phyloP scores from a whole-genome alignment of 2,888 invertebrate species.

The Drosophila tripunctata region DNA sequence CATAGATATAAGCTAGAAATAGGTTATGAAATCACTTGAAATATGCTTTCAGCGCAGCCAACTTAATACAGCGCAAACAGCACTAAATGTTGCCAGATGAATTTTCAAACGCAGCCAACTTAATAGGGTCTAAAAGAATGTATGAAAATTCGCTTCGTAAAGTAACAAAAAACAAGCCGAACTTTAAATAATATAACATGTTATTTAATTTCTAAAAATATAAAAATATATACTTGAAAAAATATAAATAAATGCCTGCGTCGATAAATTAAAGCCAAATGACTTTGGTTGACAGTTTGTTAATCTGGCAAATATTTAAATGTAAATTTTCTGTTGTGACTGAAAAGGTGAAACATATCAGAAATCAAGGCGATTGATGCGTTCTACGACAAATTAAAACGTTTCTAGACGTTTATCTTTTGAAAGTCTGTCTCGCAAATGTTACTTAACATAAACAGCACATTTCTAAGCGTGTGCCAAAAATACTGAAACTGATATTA shows the following conservation, averaged over 20 bases:
- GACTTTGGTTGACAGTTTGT: conserved; percentile 29
- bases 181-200: background rate
- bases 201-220: background rate
- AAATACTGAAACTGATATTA: conserved; percentile 30
- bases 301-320: conserved; percentile 16
- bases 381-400: conserved; percentile 29
- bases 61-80: background rate
- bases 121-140: background rate
- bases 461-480: conserved; percentile 35
- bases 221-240: background rate
- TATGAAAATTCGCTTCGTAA: background rate
- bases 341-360: background rate
- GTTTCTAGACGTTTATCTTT: conserved; percentile 16
- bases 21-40: conserved; percentile 1
- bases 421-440: conserved; percentile 19
- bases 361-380: conserved; percentile 17
- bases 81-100: background rate
- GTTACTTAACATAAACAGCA: conserved; percentile 43
- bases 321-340: conserved; percentile 30
- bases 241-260: conserved; percentile 8
- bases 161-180: background rate
- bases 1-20: conserved; percentile 4
- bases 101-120: background rate
- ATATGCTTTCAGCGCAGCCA: background rate
- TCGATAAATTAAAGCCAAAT: conserved; percentile 19